Evolutionary conservation across 1,140 invertebrate species (phyloP), one percentile per base, ranked within the genome.

Genomic region (Euura saliciscinereae): DNA sequence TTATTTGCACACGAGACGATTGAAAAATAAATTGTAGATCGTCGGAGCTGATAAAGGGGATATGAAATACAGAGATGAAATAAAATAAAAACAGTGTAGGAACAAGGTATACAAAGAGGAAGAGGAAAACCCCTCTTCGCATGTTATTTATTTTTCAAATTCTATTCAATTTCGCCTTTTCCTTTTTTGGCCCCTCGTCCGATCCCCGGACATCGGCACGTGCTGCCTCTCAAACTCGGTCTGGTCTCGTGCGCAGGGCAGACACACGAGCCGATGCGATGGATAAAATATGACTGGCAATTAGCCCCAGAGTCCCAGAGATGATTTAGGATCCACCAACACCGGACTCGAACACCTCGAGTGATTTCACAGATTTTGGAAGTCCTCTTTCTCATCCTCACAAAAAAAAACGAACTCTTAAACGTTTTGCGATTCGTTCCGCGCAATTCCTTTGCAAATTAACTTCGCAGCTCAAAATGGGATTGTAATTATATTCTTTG

Each of bases 201-300:
- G 13, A 11, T n/a, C 51, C 3, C 8, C 51, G 8, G 51, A 59
- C 51, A 59, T 59, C 51, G 51, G 51, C 51, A 59, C 51, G 51
- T 59, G 51, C 51, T 59, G 51, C 51, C 4, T 59, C 13, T 8
- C 51, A 8, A 11, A 8, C 8, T 28, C 28, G 28, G 28, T 28
- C 28, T 28, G 28, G 28, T 28, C 28, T 28, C 28, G 28, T 28
- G 28, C 28, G 28, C 28, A 28, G 28, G 28, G 28, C 28, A 28
- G 28, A 28, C 28, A 28, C 51, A 59, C 51, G 51, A 59, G 51
- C 28, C 28, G 28, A 28, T 28, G 67, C 68, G 73, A 75, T 65
- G 66, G 69, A 74, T 77, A 74, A 75, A 71, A 77, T 72, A 77
- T 77, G 69, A 67, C 3, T n/a, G 67, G 72, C 72, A 74, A 77